Evolutionary conservation across 2,888 invertebrate genomes (phyloP).

Genomic region (Phengaris arion): DNA sequence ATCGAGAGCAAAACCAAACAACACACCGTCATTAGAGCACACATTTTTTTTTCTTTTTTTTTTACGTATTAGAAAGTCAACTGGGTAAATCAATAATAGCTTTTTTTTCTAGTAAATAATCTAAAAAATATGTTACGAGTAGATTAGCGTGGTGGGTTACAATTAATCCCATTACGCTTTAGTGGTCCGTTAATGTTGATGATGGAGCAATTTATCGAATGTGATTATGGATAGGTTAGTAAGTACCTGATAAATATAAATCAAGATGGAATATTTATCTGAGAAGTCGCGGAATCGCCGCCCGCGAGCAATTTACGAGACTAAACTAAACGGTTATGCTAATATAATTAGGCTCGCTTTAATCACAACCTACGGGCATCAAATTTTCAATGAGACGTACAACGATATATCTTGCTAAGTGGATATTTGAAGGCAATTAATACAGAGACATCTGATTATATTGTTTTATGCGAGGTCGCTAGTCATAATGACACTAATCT

Average conservation of each 20-base stretch:
- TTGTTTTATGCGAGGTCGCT: background rate
- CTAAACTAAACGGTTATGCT: slow-evolving; percentile 72
- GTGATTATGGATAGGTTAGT: background rate
- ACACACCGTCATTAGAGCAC: background rate
- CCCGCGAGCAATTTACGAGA: slow-evolving; percentile 69
- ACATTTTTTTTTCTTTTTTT: background rate
- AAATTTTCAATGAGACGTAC: slow-evolving; percentile 72
- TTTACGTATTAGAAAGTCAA: background rate
- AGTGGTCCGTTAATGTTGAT: too few relatives aligned
- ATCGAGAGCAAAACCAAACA: slow-evolving; percentile 17
- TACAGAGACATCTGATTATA: background rate
- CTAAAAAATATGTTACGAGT: too few relatives aligned
- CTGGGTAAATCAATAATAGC: too few relatives aligned
- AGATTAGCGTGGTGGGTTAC: too few relatives aligned
- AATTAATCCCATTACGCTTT: too few relatives aligned
- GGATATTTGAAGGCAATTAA: slow-evolving; percentile 25
- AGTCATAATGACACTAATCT: slow-evolving; percentile 11
- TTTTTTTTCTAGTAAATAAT: too few relatives aligned
- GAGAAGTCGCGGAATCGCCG: slow-evolving; percentile 71
- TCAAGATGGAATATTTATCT: slow-evolving; percentile 55
- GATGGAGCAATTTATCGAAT: background rate
- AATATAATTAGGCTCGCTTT: slow-evolving; percentile 75
- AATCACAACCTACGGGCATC: slow-evolving; percentile 72
- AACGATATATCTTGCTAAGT: slow-evolving; percentile 47
- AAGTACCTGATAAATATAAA: slow-evolving; percentile 5